Base-by-base conservation (phyloP, 1,140 invertebrate genomes). In the Papilio polyxenes region DNA sequence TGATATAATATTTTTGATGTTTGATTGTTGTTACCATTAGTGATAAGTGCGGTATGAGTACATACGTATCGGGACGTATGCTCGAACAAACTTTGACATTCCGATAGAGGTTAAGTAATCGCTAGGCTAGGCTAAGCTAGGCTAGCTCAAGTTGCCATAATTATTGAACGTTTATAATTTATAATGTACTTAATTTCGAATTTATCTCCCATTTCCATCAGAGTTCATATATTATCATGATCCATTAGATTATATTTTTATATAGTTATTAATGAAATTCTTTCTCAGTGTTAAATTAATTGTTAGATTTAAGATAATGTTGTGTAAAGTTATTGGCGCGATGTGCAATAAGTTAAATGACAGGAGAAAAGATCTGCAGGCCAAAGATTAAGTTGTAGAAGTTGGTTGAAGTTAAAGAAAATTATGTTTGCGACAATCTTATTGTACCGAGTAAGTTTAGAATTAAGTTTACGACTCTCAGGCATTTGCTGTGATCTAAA, bases 401-500 rank as follows among this genome's bases (percentile, higher is more conserved):
- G 82, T 85, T 11, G 65, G 31, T 37, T 87, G 87, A 88, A 85
- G 83, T 80, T 88, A 85, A 86, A 84, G 82, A 83, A 85, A 85
- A 83, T 83, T 85, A 86, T 89, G 87, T 79, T 78, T 65, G 65
- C 89, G 87, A 90, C 87, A 89, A 87, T 88, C 87, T 89, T 91
- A 87, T 80, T 69, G 48, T 80, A 80, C 59, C 78, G 31, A 69
- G 53, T 87, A 86, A 85, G 81, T 86, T 86, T 91, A 92, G 87
- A 85, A 87, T 87, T 92, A 92, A 92, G 90, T 92, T 90, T 85
- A 83, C 83, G 89, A 92, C 90, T 93, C 91, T 92, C 92, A 92
- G 89, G 90, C 92, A 85, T 87, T 89, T 86, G 91, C 92, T 94
- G 92, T 94, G 92, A 94, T 94, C 89, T 94, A 91, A 90, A 88